Percentiles rank a stretch among this genome's conserved stretches.
These are phyloP conservation scores for Ditula angustiorana DNA, from an alignment of 2,888 invertebrate genomes.

Conservation along the genomic window DNA sequence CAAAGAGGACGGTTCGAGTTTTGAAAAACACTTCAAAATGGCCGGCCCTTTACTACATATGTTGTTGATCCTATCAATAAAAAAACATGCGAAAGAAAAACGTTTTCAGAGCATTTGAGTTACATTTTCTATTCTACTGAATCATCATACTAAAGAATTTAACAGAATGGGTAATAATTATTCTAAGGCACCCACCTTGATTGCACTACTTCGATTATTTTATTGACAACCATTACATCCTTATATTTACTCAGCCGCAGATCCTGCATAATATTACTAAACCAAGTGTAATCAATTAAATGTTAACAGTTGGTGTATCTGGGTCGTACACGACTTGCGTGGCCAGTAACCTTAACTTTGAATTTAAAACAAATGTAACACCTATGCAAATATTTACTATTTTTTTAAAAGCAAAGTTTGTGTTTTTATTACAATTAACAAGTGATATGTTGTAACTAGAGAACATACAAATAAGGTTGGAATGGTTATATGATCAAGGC, in stretches of 20 bases:
- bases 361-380: conserved; percentile 20
- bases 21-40: too few relatives aligned
- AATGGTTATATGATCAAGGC: too few relatives aligned
- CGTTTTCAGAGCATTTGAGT: too few relatives aligned
- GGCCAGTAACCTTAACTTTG: conserved; percentile 39
- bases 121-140: too few relatives aligned
- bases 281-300: conserved; percentile 31
- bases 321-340: conserved; percentile 21
- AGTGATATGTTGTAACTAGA: neutral
- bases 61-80: too few relatives aligned
- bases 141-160: too few relatives aligned
- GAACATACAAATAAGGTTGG: too few relatives aligned
- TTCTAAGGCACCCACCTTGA: neutral
- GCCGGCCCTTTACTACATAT: too few relatives aligned
- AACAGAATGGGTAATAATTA: too few relatives aligned
- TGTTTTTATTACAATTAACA: neutral
- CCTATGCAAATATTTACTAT: conserved; percentile 5
- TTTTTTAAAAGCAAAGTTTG: neutral
- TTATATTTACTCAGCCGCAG: conserved; percentile 29
- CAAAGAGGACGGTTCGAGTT: too few relatives aligned
- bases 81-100: too few relatives aligned
- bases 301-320: conserved; percentile 33
- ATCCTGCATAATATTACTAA: conserved; percentile 24
- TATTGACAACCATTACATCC: conserved; percentile 20
- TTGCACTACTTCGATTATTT: neutral